phyloP scores from a whole-genome alignment of 2,797 vertebrate genomes.

The Arnoldichthys spilopterus region DNA sequence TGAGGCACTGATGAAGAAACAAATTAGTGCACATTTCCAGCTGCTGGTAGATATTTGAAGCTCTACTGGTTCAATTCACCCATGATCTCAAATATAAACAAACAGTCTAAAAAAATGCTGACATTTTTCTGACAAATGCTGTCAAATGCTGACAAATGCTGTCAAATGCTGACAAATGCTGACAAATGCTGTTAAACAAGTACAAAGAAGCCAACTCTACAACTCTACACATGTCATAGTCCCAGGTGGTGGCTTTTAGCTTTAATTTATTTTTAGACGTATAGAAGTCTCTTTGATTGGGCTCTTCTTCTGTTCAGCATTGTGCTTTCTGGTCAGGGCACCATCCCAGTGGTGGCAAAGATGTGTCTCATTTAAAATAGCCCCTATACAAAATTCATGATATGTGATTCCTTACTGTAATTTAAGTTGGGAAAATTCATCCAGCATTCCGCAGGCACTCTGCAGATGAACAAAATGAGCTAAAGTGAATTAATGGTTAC shows the following conservation, averaged over 20 bases:
- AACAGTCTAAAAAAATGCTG: neutral
- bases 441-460: neutral
- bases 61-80: neutral
- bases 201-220: neutral
- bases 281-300: neutral
- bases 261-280: neutral
- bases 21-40: neutral
- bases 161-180: neutral
- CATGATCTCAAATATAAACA: neutral
- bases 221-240: neutral
- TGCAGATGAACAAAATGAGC: slow-evolving; percentile 6
- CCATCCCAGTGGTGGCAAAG: neutral
- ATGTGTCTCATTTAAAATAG: neutral
- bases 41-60: neutral
- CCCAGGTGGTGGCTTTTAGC: neutral
- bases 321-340: neutral
- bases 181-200: neutral
- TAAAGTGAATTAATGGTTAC: neutral
- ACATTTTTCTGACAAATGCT: no score
- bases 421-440: neutral
- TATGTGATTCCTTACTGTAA: slow-evolving; percentile 2
- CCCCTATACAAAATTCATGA: neutral
- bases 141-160: no score
- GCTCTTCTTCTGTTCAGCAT: neutral
- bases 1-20: neutral